Conservation (phyloP, 1,140 invertebrate species). For the Aphidius gifuensis region DNA sequence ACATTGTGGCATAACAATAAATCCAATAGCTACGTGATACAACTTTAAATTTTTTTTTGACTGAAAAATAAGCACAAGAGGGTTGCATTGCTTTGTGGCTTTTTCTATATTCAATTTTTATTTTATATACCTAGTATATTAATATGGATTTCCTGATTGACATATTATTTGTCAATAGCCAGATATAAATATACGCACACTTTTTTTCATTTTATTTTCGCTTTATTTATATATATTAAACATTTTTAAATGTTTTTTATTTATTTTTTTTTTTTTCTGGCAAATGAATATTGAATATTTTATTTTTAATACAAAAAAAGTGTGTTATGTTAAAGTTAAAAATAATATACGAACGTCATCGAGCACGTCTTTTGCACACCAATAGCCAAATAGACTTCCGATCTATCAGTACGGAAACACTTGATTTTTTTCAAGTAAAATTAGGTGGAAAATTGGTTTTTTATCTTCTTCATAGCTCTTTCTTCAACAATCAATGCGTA, state of each 20-base stretch:
- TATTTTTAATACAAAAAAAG: too few relatives aligned
- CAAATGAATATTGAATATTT: too few relatives aligned
- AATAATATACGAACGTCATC: constrained; percentile 10
- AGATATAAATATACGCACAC: too few relatives aligned
- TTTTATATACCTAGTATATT: too few relatives aligned
- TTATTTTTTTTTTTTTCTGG: too few relatives aligned
- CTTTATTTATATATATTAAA: too few relatives aligned
- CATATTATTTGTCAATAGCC: too few relatives aligned
- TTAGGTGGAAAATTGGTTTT: constrained; percentile 26
- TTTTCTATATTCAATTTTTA: too few relatives aligned
- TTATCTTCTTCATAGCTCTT: background rate
- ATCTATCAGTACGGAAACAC: constrained; percentile 23
- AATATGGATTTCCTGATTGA: too few relatives aligned
- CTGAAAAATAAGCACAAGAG: background rate
- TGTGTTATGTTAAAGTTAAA: too few relatives aligned
- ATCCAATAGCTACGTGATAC: constrained; percentile 18
- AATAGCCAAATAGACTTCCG: constrained; percentile 25
- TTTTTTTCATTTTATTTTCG: too few relatives aligned
- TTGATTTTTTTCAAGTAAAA: constrained; percentile 28
- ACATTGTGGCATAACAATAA: constrained; percentile 20
- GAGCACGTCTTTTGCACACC: constrained; percentile 21
- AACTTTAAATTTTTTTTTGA: constrained; percentile 5
- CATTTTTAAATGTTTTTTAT: too few relatives aligned
- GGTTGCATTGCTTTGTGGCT: background rate
- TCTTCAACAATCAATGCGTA: background rate